phyloP scores from a whole-genome alignment of 1,140 invertebrate species.

The Lordiphosa collinella region DNA sequence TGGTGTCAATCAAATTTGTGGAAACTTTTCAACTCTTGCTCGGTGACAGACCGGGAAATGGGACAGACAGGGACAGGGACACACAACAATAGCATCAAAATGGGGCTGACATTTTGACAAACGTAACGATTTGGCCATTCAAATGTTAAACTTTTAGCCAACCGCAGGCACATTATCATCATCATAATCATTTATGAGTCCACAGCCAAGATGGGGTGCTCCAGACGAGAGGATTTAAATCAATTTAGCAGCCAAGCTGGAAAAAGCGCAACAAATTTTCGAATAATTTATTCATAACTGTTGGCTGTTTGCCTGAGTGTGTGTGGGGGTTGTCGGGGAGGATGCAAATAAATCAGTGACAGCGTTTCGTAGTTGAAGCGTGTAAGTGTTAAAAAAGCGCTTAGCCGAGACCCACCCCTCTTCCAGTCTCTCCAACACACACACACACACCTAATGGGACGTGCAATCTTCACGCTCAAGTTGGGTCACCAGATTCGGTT shows the following conservation, averaged over 20 bases:
- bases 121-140: constrained; percentile 57
- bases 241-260: constrained; percentile 32
- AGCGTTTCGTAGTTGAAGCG: constrained; percentile 45
- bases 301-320: not conserved
- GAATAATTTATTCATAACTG: constrained; percentile 69
- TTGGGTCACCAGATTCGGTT: constrained; percentile 45
- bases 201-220: not conserved
- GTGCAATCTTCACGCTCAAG: constrained; percentile 44
- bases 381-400: constrained; percentile 76
- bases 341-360: constrained; percentile 65
- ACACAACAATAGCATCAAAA: constrained; percentile 23
- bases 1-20: constrained; percentile 66
- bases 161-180: constrained; percentile 31
- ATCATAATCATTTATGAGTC: constrained; percentile 7
- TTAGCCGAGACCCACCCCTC: constrained; percentile 39
- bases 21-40: constrained; percentile 67
- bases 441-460: constrained; percentile 22
- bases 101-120: constrained; percentile 74
- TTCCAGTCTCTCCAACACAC: constrained; percentile 1
- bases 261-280: constrained; percentile 61
- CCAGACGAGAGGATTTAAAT: constrained; percentile 19
- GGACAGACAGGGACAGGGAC: not conserved
- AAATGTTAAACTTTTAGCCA: constrained; percentile 37
- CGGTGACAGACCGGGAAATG: constrained; percentile 1
- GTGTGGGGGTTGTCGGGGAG: constrained; percentile 29